Base-by-base conservation (phyloP, 1,140 invertebrate species). In the Anastrepha obliqua region DNA sequence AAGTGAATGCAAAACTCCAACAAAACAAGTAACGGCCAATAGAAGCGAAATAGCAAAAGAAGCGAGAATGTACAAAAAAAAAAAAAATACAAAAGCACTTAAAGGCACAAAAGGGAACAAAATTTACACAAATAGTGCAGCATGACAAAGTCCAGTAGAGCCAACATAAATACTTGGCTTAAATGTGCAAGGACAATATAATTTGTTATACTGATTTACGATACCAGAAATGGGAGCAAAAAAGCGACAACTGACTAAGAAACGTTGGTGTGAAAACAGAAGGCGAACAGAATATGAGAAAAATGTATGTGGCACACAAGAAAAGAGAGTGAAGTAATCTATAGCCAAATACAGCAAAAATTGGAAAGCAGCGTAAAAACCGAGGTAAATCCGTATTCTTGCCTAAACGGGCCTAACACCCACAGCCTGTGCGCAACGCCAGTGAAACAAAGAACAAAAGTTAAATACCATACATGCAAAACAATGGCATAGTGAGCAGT, bases 181-280 rank as follows among this genome's bases (percentile, higher is more conserved):
- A 86, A 86, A 62, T 62, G 13, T 86, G 59, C 39, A 86, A 86
- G 85, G 85, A 86, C 85, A 86, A 62, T 62, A 62, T 86, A 86
- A 86, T 86, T 86, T 86, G 85, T 86, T 86, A 86, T 86, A 59
- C 85, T 86, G 85, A 86, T 86, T 86, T 86, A 86, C 85, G 85
- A 60, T 86, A 86, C 20, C 55, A 60, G 29, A 81, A 81, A 55
- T 55, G 74, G 29, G 74, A 9, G 17, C 74, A 74, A 81, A 81
- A 51, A 74, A n/a, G 13, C 39, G 47, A 62, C 15, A 17, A 62
- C 13, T 62, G 60, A 62, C n/a, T 62, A 62, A 62, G 0, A 62
- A 17, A 8, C 1, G 60, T 17, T 62, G 60, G 60, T 62, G 60
- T 62, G 4, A 62, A 17, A 5, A 13, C 4, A 17, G 60, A 62